Evolutionary conservation across 37 sponge, comb jelly and placozoan species (phyloP).

Genomic region (Tethya wilhelma): DNA sequence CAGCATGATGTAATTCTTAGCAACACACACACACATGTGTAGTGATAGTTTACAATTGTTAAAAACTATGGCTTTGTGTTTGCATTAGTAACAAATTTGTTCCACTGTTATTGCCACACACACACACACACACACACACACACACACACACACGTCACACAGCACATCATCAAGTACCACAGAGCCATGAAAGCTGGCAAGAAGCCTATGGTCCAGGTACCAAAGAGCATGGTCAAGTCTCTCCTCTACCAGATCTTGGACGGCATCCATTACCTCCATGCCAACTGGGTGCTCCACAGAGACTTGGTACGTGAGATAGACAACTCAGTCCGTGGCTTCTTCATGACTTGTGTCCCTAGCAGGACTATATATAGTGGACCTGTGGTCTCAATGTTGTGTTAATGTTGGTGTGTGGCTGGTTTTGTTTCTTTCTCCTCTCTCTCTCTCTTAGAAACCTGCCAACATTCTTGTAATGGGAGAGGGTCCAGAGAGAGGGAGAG

Average conservation of each 20-base stretch:
- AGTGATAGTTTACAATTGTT: neutral
- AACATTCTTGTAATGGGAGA: constrained; percentile 99
- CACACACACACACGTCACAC: constrained; percentile 1
- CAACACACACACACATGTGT: neutral
- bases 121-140: neutral
- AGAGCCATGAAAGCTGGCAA: constrained; percentile 86
- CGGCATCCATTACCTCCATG: constrained; percentile 95
- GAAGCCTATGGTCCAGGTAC: constrained; percentile 74
- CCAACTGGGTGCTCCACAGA: constrained; percentile 96
- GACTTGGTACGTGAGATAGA: constrained; percentile 71
- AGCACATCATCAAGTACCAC: constrained; percentile 99
- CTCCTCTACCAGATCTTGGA: constrained; percentile 92
- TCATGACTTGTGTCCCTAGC: too few species aligned
- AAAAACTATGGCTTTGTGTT: too few species aligned
- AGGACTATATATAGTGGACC: too few species aligned
- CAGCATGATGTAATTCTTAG: neutral
- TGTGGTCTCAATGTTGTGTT: neutral
- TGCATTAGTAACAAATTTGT: too few species aligned
- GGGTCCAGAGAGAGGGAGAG: constrained; percentile 86
- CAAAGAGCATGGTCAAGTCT: constrained; percentile 90
- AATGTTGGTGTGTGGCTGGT: neutral
- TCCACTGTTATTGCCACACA: too few species aligned
- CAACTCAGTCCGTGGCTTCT: neutral
- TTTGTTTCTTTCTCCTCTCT: neutral
- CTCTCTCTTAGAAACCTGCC: constrained; percentile 86